A percentile compares a stretch with the other conserved stretches of the same genome.
Conservation (phyloP, 92 coral and sea anemone species). For the Micromussa lordhowensis region DNA sequence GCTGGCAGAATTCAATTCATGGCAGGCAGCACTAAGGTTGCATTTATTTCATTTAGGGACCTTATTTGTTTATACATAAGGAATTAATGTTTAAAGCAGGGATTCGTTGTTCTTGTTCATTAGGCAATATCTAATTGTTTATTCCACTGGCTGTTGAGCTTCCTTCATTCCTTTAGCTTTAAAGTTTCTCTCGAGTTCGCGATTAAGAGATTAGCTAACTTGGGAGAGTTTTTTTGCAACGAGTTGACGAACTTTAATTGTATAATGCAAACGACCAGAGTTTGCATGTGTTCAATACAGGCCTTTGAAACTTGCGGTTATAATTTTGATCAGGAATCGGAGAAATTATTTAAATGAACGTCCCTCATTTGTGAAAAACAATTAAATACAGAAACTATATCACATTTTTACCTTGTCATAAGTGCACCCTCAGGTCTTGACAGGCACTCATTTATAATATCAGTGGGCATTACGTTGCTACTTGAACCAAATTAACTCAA, state of each 20-base stretch:
- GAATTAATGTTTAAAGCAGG: not conserved
- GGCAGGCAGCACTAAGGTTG: not conserved
- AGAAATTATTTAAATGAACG: not conserved
- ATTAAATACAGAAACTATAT: too few species aligned
- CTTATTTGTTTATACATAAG: not conserved
- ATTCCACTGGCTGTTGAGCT: conserved; percentile 10
- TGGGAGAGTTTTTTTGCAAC: not conserved
- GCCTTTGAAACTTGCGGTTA: not conserved
- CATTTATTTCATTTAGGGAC: not conserved
- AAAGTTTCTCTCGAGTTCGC: not conserved
- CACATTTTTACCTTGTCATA: not conserved
- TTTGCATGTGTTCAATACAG: not conserved
- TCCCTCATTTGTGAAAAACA: not conserved
- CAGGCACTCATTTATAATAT: not conserved
- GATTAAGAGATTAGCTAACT: not conserved
- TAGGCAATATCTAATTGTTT: not conserved
- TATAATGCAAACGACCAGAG: not conserved
- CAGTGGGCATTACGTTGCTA: not conserved
- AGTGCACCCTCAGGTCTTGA: not conserved
- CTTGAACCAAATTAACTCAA: too few species aligned
- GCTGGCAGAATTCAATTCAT: not conserved
- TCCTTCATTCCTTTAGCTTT: not conserved
- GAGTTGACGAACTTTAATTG: not conserved
- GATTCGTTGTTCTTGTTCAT: conserved; percentile 3
- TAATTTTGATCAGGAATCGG: not conserved